A percentile compares a stretch with the other conserved stretches of the same genome.
phyloP scores from a whole-genome alignment of 2,888 invertebrate species.

The Tipula lateralis region DNA sequence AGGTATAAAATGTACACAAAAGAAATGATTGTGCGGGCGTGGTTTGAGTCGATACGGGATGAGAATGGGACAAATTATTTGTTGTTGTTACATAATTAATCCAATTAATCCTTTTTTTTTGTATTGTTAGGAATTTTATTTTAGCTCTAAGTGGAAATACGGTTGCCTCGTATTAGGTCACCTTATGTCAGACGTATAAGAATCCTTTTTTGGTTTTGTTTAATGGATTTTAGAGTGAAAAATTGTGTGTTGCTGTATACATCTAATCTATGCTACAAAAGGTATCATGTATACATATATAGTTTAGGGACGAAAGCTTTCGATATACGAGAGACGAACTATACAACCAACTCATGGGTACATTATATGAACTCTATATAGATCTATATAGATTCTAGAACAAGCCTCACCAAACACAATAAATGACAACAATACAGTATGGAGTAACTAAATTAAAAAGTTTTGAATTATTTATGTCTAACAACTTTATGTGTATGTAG shows the following conservation, averaged over 20 bases:
- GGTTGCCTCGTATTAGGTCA: not conserved
- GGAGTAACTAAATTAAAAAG: not conserved
- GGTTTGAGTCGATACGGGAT: not conserved
- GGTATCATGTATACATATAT: not conserved
- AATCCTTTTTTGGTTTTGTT: not conserved
- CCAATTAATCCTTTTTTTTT: constrained; percentile 14
- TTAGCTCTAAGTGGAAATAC: not conserved
- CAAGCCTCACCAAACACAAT: not conserved
- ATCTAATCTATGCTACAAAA: not conserved
- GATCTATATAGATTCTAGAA: not conserved
- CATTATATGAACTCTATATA: not conserved
- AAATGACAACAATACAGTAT: not conserved
- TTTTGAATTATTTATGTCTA: not conserved
- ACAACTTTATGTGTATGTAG: constrained; percentile 11
- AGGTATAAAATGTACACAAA: not conserved
- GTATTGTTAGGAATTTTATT: not conserved
- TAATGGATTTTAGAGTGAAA: not conserved
- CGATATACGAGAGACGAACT: too few species aligned
- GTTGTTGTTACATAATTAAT: not conserved
- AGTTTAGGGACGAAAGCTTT: not conserved
- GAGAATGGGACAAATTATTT: not conserved
- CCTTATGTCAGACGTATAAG: not conserved
- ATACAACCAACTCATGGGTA: too few species aligned
- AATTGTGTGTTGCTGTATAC: not conserved
- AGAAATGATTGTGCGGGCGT: not conserved